phyloP scores from a whole-genome alignment of 2,888 invertebrate species.

The Anaspis maculata region DNA sequence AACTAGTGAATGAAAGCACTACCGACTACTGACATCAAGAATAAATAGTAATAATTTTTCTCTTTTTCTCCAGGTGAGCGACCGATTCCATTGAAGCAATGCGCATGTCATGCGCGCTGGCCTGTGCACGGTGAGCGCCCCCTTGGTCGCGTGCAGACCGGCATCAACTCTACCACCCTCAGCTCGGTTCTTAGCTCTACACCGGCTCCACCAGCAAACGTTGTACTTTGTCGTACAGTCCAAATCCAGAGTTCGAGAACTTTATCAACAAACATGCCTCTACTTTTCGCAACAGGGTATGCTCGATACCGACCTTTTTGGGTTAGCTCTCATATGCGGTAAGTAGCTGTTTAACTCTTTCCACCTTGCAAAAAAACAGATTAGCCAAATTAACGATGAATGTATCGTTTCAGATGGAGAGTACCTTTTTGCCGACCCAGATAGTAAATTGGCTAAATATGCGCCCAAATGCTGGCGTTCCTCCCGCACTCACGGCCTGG shows the following conservation, averaged over 20 bases:
- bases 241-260: constrained; percentile 76
- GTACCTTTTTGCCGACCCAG: constrained; percentile 90
- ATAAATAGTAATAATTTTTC: too few species aligned
- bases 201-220: constrained; percentile 53
- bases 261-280: constrained; percentile 70
- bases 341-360: too few species aligned
- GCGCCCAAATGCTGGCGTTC: constrained; percentile 95
- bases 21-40: too few species aligned
- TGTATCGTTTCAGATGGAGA: constrained; percentile 89
- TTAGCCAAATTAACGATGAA: too few species aligned
- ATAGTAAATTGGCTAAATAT: constrained; percentile 92
- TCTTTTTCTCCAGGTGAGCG: constrained; percentile 36
- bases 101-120: constrained; percentile 50
- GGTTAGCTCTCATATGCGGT: constrained; percentile 78
- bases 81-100: constrained; percentile 41
- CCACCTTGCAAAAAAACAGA: background rate
- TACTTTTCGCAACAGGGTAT: constrained; percentile 76
- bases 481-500: constrained; percentile 84
- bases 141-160: constrained; percentile 69
- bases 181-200: constrained; percentile 57
- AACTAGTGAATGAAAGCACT: too few species aligned
- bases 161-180: constrained; percentile 51
- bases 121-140: constrained; percentile 76
- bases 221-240: constrained; percentile 58
- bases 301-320: constrained; percentile 79